phyloP scores from a whole-genome alignment of 2,888 invertebrate species.

The Cheilosia urbana region DNA sequence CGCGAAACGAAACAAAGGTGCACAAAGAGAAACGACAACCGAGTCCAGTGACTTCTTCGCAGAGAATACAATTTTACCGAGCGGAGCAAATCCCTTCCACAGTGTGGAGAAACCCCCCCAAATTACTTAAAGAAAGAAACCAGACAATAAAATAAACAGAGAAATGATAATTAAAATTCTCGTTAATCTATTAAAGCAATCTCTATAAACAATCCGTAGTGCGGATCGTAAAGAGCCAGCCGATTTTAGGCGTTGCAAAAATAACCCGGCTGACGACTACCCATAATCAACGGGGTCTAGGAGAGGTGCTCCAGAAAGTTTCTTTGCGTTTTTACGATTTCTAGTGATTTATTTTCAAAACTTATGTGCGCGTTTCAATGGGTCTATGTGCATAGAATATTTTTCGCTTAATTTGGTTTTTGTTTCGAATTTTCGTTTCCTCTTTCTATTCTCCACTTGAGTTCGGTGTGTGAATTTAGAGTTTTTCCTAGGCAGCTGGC shows the following conservation, averaged over 20 bases:
- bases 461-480: constrained; percentile 44
- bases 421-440: constrained; percentile 17
- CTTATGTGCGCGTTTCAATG: constrained; percentile 40
- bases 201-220: constrained; percentile 50
- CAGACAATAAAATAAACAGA: constrained; percentile 65
- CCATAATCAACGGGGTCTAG: constrained; percentile 3
- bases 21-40: constrained; percentile 69
- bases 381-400: constrained; percentile 51
- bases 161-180: constrained; percentile 60
- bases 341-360: constrained; percentile 15
- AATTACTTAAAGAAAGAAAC: constrained; percentile 7
- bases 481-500: constrained; percentile 57
- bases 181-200: constrained; percentile 47
- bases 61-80: constrained; percentile 42
- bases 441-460: constrained; percentile 44
- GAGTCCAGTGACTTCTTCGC: constrained; percentile 42
- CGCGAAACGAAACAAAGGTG: constrained; percentile 66
- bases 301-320: constrained; percentile 46
- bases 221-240: constrained; percentile 26
- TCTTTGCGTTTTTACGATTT: constrained; percentile 11
- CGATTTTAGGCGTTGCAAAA: constrained; percentile 66
- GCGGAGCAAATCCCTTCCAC: constrained; percentile 39
- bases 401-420: constrained; percentile 32
- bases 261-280: constrained; percentile 25
- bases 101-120: constrained; percentile 14